Evolutionary conservation across 2,888 invertebrate genomes (phyloP).

Genomic region (Agrochola lota): DNA sequence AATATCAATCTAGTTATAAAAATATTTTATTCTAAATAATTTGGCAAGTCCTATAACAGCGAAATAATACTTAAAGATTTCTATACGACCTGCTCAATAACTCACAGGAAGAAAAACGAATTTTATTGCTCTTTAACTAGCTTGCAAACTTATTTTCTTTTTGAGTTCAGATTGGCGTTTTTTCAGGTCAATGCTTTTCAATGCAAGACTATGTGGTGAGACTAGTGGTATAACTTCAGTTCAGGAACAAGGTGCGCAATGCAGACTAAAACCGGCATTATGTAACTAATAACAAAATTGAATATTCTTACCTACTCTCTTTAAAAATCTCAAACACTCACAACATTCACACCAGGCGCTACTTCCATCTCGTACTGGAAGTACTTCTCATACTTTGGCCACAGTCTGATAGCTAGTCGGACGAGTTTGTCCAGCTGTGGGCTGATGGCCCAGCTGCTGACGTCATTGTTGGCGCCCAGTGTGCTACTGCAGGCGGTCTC

Average conservation of each 20-base stretch:
- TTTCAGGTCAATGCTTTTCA: not conserved
- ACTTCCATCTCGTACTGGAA: constrained; percentile 71
- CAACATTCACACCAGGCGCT: constrained; percentile 30
- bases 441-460: constrained; percentile 71
- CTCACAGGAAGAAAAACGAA: not conserved
- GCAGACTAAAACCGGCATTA: not conserved
- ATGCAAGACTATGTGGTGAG: not conserved
- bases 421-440: constrained; percentile 71
- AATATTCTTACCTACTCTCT: too few relatives aligned
- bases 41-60: constrained; percentile 42
- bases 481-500: constrained; percentile 72
- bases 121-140: not conserved
- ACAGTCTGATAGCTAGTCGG: constrained; percentile 75
- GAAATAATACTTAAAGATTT: constrained; percentile 34
- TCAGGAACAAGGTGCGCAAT: not conserved
- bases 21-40: constrained; percentile 35
- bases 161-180: not conserved
- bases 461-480: constrained; percentile 70
- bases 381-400: constrained; percentile 73
- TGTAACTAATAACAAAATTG: not conserved
- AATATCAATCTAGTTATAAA: constrained; percentile 38
- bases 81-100: not conserved
- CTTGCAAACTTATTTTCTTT: not conserved
- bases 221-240: not conserved
- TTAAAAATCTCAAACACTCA: constrained; percentile 50